Conservation (phyloP, 2,113 vertebrate genomes). For the Pao palembangensis region DNA sequence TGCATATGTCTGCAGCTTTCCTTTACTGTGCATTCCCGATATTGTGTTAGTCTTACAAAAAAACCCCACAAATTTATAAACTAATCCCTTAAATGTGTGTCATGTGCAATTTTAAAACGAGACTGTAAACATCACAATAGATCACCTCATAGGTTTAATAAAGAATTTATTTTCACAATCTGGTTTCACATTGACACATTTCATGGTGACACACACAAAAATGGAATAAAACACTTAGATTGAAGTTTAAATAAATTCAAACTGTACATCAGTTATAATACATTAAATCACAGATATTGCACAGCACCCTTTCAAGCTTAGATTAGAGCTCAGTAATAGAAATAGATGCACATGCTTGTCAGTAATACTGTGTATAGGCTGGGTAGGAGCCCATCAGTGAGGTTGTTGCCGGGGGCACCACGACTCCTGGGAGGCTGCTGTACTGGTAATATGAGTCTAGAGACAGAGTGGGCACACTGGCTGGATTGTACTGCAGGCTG, state of each 20-base stretch:
- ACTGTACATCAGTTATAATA: slow-evolving; percentile 26
- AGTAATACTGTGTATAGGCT: slow-evolving; percentile 66
- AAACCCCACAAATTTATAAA: too few relatives aligned
- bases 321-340: not conserved
- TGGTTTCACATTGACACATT: slow-evolving; percentile 22
- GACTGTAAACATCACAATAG: too few relatives aligned
- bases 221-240: slow-evolving; percentile 40
- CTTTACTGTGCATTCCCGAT: not conserved
- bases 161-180: not conserved
- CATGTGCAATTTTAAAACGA: too few relatives aligned
- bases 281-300: slow-evolving; percentile 55
- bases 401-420: slow-evolving; percentile 41
- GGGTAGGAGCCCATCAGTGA: slow-evolving; percentile 53
- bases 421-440: slow-evolving; percentile 49
- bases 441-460: slow-evolving; percentile 70
- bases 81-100: too few relatives aligned
- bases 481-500: slow-evolving; percentile 55
- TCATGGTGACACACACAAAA: slow-evolving; percentile 27
- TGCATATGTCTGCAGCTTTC: not conserved
- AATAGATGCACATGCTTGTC: not conserved
- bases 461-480: slow-evolving; percentile 36
- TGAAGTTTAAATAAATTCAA: slow-evolving; percentile 64
- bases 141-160: not conserved
- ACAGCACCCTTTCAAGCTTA: slow-evolving; percentile 41
- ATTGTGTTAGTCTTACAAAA: not conserved